Percentiles rank a stretch among this genome's conserved stretches.
phyloP scores from a whole-genome alignment of 2,797 vertebrate genomes.

The Otolemur crassicaudatus region DNA sequence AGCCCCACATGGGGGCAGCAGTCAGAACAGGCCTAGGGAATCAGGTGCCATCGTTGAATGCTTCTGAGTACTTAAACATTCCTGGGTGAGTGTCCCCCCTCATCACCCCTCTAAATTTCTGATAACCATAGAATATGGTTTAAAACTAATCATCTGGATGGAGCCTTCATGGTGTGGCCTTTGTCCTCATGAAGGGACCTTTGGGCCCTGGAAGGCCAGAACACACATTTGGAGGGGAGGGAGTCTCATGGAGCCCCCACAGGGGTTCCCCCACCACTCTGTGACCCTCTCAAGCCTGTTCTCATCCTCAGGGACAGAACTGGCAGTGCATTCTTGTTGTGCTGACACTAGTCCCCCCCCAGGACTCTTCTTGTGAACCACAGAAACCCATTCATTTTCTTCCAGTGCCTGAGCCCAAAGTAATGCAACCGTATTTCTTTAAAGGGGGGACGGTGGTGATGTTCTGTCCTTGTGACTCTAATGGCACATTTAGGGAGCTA shows the following conservation, averaged over 20 bases:
- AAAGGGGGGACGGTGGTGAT: no score
- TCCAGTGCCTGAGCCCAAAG: neutral
- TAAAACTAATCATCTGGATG: neutral
- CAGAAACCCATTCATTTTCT: neutral
- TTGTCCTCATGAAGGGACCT: neutral
- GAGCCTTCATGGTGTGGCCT: neutral
- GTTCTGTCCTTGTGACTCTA: neutral
- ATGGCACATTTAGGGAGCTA: neutral
- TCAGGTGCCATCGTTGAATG: neutral
- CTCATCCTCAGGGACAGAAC: neutral
- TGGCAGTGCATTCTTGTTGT: neutral
- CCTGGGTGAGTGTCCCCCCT: neutral
- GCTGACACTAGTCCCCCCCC: neutral
- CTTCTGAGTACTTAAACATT: neutral
- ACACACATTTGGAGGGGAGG: no score
- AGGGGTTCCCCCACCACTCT: no score
- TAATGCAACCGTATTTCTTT: neutral
- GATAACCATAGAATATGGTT: neutral
- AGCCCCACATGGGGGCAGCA: neutral
- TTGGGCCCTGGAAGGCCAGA: neutral
- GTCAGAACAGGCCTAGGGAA: neutral
- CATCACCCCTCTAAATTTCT: neutral
- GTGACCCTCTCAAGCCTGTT: neutral
- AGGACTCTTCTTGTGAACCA: neutral
- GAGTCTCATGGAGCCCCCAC: no score